Evolutionary conservation across 1,140 invertebrate genomes (phyloP).

Genomic region (Brachionus calyciflorus): DNA sequence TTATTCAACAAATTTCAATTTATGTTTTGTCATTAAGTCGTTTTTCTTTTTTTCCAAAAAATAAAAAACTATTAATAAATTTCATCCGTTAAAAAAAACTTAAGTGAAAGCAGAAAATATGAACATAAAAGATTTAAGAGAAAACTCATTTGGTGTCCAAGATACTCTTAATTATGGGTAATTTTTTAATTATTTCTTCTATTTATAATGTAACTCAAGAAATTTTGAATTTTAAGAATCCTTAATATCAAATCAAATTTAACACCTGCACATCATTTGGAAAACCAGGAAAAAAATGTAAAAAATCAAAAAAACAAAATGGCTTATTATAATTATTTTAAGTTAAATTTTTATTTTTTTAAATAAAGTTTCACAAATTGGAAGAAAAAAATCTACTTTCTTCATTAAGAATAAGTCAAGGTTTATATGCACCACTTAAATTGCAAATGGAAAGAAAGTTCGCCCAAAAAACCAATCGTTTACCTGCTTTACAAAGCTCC

Average conservation of each 20-base stretch:
- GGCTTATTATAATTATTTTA: not conserved
- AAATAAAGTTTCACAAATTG: not conserved
- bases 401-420: not conserved
- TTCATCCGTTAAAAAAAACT: too few relatives aligned
- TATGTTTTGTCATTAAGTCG: not conserved
- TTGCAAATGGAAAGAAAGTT: constrained; percentile 27
- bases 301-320: too few relatives aligned
- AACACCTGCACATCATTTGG: not conserved
- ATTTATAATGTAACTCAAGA: not conserved
- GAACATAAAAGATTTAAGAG: not conserved
- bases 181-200: not conserved
- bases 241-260: constrained; percentile 5
- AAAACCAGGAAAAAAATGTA: constrained; percentile 39
- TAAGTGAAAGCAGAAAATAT: not conserved
- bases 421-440: constrained; percentile 27
- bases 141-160: constrained; percentile 39
- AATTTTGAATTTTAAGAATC: constrained; percentile 16
- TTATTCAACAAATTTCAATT: not conserved
- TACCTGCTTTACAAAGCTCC: constrained; percentile 39
- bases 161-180: constrained; percentile 38
- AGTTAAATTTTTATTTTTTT: not conserved
- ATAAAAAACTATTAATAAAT: too few relatives aligned
- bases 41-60: too few relatives aligned
- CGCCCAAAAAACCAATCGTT: constrained; percentile 14
- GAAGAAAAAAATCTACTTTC: not conserved